Conservation (phyloP, 1,140 invertebrate genomes). For the Brachionus plicatilis region DNA sequence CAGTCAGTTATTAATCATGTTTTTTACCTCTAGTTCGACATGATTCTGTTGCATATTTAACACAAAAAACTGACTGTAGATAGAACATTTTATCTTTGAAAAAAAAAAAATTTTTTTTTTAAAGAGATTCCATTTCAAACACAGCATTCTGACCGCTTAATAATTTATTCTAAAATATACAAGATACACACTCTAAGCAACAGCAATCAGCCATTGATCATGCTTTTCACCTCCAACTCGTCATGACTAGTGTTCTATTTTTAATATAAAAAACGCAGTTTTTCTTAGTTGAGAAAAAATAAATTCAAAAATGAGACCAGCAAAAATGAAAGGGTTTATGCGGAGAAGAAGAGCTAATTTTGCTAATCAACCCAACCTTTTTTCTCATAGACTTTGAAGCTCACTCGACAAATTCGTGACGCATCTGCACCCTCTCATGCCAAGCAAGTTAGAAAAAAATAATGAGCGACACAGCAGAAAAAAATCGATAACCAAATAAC, state of each 20-base stretch:
- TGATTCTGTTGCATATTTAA: background rate
- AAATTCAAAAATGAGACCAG: background rate
- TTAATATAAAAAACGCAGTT: conserved; percentile 2
- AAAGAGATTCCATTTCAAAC: background rate
- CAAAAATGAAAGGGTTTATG: background rate
- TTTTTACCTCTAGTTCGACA: background rate
- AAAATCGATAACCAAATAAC: background rate
- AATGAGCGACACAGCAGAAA: background rate
- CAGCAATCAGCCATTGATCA: background rate
- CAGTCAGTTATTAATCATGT: background rate
- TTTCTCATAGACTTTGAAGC: background rate
- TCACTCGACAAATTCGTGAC: background rate
- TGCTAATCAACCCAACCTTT: background rate
- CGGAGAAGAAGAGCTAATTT: background rate
- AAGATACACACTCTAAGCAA: background rate
- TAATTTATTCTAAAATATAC: background rate
- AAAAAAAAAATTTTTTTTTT: background rate
- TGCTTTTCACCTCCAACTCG: background rate
- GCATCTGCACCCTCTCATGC: background rate
- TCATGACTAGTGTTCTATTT: background rate
- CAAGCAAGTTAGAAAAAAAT: background rate
- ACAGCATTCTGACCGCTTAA: background rate
- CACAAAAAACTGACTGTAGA: background rate
- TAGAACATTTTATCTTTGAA: background rate
- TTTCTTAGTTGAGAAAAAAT: background rate